These are phyloP conservation scores for Blastobasis adustella DNA, from an alignment of 2,888 invertebrate species.

Conservation along the genomic window DNA sequence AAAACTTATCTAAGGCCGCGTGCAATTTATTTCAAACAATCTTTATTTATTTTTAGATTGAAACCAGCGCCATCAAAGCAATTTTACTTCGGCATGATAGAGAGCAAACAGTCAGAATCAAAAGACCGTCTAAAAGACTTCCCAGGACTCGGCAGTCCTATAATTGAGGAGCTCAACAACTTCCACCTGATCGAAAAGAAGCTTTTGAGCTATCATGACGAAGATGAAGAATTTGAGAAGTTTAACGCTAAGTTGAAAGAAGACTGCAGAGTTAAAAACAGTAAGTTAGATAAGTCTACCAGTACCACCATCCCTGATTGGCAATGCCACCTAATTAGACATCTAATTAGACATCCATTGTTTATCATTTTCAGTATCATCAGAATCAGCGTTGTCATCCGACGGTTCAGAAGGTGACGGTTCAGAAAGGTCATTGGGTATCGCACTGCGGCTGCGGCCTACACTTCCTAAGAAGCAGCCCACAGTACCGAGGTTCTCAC, in stretches of 20 bases:
- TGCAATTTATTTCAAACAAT: neutral
- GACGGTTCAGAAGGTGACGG: conserved; percentile 66
- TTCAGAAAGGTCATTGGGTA: conserved; percentile 73
- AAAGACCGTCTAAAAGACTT: conserved; percentile 58
- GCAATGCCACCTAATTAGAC: conserved; percentile 73
- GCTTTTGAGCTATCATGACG: conserved; percentile 55
- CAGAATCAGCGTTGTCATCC: conserved; percentile 74
- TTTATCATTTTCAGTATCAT: conserved; percentile 46
- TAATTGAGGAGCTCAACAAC: conserved; percentile 62
- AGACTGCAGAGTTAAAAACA: conserved; percentile 51
- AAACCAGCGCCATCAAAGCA: conserved; percentile 58
- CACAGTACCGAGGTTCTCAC: conserved; percentile 86
- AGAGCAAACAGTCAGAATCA: conserved; percentile 49
- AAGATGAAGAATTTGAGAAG: conserved; percentile 57
- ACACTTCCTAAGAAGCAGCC: conserved; percentile 86
- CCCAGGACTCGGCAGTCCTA: conserved; percentile 61
- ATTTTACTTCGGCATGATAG: conserved; percentile 89
- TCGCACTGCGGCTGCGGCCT: conserved; percentile 83
- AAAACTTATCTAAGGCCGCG: no score
- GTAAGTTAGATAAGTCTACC: conserved; percentile 28
- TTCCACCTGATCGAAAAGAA: conserved; percentile 65
- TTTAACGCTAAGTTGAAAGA: conserved; percentile 56
- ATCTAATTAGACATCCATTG: conserved; percentile 52
- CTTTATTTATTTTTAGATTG: conserved; percentile 29
- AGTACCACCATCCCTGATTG: neutral